A percentile compares a stretch with the other conserved stretches of the same genome.
These are phyloP conservation scores for Cantharis nigra DNA, from an alignment of 2,888 invertebrate species.

Conservation along the genomic window DNA sequence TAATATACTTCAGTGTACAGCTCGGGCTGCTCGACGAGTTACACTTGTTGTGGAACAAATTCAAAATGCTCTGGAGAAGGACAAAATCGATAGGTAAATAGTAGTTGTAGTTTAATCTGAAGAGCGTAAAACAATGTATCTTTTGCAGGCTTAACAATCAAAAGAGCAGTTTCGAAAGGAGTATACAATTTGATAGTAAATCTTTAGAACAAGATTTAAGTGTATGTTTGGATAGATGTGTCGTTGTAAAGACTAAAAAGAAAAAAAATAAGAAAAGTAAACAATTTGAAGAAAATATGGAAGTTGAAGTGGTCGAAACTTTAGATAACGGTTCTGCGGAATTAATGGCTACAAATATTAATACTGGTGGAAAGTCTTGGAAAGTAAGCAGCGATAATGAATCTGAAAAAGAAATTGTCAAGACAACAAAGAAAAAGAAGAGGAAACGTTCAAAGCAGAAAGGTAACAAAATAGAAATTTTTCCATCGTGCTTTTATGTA, in stretches of 20 bases:
- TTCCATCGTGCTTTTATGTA: too few relatives aligned
- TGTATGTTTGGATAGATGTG: conserved; percentile 45
- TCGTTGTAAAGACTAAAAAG: conserved; percentile 27
- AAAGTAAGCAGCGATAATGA: conserved; percentile 44
- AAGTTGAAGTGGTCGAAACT: conserved; percentile 40
- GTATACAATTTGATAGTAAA: conserved; percentile 16
- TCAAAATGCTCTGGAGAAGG: conserved; percentile 68
- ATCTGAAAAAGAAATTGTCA: conserved; percentile 3
- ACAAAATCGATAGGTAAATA: conserved; percentile 64
- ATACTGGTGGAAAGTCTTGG: conserved; percentile 35
- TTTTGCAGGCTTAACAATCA: conserved; percentile 7
- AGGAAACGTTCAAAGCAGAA: conserved; percentile 17
- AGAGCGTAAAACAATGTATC: not conserved
- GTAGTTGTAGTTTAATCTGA: not conserved
- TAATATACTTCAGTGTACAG: conserved; percentile 70
- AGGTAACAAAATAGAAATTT: conserved; percentile 30
- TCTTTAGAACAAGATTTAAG: conserved; percentile 35
- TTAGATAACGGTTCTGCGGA: conserved; percentile 53
- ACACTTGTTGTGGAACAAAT: conserved; percentile 69
- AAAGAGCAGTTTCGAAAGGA: conserved; percentile 21
- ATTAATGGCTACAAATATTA: conserved; percentile 47
- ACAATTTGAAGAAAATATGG: conserved; percentile 29
- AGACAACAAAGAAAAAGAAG: not conserved
- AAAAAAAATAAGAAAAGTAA: conserved; percentile 39
- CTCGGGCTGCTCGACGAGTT: conserved; percentile 71